phyloP scores from a whole-genome alignment of 2,888 invertebrate species.

The Caenorhabditis panamensis region DNA sequence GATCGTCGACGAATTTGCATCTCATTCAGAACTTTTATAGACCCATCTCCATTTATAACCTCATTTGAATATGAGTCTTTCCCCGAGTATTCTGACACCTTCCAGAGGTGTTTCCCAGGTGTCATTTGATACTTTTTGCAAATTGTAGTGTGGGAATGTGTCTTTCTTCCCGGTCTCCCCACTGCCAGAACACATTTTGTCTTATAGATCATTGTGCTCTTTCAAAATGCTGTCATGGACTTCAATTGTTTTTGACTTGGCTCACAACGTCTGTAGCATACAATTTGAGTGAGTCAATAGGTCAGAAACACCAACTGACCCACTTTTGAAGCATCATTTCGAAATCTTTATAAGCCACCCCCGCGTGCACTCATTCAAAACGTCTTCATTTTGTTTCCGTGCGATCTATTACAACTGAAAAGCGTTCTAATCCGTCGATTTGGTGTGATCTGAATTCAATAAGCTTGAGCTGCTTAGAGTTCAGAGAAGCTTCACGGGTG shows the following conservation, averaged over 20 bases:
- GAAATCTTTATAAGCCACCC: not conserved
- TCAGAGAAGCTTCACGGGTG: not conserved
- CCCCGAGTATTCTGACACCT: not conserved
- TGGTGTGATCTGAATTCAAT: not conserved
- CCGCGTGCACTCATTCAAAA: not conserved
- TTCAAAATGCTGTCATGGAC: slow-evolving; percentile 23
- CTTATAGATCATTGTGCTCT: slow-evolving; percentile 8
- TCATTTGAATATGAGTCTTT: not conserved
- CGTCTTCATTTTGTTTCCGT: not conserved
- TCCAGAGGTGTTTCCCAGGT: not conserved
- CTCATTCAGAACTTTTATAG: not conserved
- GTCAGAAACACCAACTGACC: not conserved
- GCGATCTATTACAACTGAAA: not conserved
- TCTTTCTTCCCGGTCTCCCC: not conserved
- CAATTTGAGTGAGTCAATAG: not conserved
- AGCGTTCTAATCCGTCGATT: not conserved
- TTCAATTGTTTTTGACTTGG: not conserved
- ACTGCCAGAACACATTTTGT: not conserved
- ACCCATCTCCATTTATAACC: not conserved
- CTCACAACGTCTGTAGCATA: not conserved
- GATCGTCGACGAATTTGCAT: not conserved
- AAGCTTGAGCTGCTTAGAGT: not conserved
- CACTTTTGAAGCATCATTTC: no score
- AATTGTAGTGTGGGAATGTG: not conserved
- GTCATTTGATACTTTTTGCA: not conserved